phyloP scores from a whole-genome alignment of 2,113 vertebrate species.

The Eptesicus fuscus region DNA sequence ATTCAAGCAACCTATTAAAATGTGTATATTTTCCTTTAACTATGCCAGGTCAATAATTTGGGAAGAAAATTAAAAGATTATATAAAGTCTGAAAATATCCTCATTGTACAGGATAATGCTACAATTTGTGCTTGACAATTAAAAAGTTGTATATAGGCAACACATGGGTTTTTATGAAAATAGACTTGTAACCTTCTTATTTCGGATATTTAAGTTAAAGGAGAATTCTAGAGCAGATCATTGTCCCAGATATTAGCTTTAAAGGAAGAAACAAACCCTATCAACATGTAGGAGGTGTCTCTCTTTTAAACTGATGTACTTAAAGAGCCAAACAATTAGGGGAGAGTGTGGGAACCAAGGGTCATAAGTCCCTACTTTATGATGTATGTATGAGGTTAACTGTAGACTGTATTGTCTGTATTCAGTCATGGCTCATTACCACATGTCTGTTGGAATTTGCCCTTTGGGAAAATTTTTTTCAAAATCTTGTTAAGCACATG shows the following conservation, averaged over 20 bases:
- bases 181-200: not conserved
- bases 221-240: not conserved
- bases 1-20: not conserved
- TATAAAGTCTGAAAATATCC: not conserved
- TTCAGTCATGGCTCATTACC: slow-evolving; percentile 51
- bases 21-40: not conserved
- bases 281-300: not conserved
- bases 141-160: not conserved
- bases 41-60: not conserved
- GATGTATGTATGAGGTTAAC: not conserved
- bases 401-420: not conserved
- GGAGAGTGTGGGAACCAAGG: not conserved
- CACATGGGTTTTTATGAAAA: not conserved
- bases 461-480: not conserved
- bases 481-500: slow-evolving; percentile 34
- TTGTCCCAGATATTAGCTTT: not conserved
- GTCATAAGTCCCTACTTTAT: not conserved
- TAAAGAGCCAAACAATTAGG: not conserved
- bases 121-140: not conserved
- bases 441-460: not conserved
- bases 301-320: slow-evolving; percentile 4
- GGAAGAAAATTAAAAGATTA: slow-evolving; percentile 20
- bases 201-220: not conserved
- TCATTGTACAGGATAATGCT: not conserved
- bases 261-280: not conserved